phyloP scores from a whole-genome alignment of 2,113 vertebrate genomes.

The Meriones unguiculatus region DNA sequence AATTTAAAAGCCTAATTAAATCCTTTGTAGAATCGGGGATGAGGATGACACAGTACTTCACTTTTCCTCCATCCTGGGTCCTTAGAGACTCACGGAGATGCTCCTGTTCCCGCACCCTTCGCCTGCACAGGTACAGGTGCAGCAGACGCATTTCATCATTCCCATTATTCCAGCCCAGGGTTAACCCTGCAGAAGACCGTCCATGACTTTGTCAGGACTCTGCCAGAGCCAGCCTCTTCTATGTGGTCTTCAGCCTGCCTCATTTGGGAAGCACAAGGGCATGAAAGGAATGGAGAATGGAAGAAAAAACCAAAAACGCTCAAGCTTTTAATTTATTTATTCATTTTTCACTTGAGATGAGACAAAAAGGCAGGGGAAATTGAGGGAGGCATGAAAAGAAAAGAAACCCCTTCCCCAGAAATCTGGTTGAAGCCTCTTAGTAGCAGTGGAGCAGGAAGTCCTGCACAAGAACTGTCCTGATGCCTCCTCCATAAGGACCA shows the following conservation, averaged over 20 bases:
- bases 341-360: not conserved
- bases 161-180: not conserved
- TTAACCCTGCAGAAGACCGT: not conserved
- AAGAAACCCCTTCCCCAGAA: not conserved
- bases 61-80: not conserved
- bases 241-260: not conserved
- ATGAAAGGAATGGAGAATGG: not conserved
- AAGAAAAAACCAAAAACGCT: not conserved
- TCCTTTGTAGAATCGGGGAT: not conserved
- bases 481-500: not conserved
- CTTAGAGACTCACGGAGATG: not conserved
- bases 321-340: too few species aligned
- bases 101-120: not conserved
- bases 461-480: not conserved
- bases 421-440: not conserved
- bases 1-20: not conserved
- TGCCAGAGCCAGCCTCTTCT: not conserved
- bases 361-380: not conserved
- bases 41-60: not conserved
- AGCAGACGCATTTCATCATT: not conserved
- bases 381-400: not conserved
- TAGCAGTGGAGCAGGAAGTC: not conserved
- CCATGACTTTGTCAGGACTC: not conserved
- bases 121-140: not conserved
- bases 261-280: not conserved